Base-by-base conservation (phyloP, 2,797 vertebrate species). In the Hemibagrus guttatus region DNA sequence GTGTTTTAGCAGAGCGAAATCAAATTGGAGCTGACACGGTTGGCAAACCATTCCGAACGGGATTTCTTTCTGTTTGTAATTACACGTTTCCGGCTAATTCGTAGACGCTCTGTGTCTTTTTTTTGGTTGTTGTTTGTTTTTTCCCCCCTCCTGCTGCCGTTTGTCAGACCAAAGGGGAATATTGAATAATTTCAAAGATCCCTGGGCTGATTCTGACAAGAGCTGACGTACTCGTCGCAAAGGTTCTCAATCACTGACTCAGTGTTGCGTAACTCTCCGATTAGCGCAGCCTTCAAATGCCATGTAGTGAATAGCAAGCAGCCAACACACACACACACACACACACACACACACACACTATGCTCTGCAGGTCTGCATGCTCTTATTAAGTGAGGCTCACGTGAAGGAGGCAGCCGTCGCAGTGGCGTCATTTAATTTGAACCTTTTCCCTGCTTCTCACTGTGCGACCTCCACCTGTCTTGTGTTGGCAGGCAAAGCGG, bases 401-500 rank as follows among this genome's bases (percentile, higher is more conserved):
- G 72, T 84, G 87, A 88, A 87, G 78, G 79, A 88, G 83, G 66
- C 87, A 69, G 81, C 85, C 85, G 69, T 88, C 87, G 58, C 61
- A 68, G 86, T 85, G 87, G 74, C 63, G 9, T 72, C 78, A 88
- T 75, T 66, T 89, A 81, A 86, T 88, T 84, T 58, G 46, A n/a
- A 61, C 61, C 72, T 92, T 90, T 46, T 46, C 8, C 46, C 81
- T 74, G 68, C 84, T 69, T 84, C 46, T 81, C 74, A 3, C 21
- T 9, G 58, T 84, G 17, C 89, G 86, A 89, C 94, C 94, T 92
- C 92, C 91, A 95, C 92, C 93, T 96, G 90, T 96, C 97, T 96
- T 97, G 93, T 95, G 95, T 96, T 95, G 94, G 94, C 94, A 99
- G 98, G 98, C 98, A 88, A 99, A 99, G 96, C 97, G 98, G 94